Conservation (phyloP, 2,113 vertebrate genomes). For the Fregata magnificens region DNA sequence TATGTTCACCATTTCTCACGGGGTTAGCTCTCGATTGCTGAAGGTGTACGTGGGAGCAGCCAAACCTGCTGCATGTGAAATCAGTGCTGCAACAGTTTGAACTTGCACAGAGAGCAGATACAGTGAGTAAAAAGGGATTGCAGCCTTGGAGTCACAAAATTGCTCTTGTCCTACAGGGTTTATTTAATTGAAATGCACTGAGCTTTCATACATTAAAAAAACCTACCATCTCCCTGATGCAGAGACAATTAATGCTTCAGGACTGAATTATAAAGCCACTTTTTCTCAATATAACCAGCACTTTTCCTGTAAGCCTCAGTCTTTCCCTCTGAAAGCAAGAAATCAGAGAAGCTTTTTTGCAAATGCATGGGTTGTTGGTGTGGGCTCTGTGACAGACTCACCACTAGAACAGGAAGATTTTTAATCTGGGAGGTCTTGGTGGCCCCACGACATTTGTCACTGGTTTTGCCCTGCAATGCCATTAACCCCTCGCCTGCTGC, state of each 20-base stretch:
- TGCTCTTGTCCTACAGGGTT: neutral
- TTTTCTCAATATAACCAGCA: neutral
- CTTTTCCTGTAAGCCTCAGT: neutral
- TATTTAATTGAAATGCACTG: neutral
- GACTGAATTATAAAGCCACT: neutral
- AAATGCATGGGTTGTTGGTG: neutral
- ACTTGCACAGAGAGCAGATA: neutral
- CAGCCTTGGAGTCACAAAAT: neutral
- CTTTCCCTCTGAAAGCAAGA: neutral
- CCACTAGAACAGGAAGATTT: neutral
- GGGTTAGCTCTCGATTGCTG: neutral
- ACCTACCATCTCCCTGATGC: neutral
- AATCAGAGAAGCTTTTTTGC: neutral
- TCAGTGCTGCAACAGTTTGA: fast-evolving
- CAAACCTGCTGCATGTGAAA: neutral
- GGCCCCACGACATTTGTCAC: neutral
- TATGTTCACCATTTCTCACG: neutral
- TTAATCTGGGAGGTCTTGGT: neutral
- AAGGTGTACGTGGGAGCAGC: neutral
- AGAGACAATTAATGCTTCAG: neutral
- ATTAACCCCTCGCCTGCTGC: neutral
- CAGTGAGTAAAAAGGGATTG: neutral
- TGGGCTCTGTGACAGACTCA: neutral
- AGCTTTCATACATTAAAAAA: neutral
- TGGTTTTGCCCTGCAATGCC: neutral